phyloP scores from a whole-genome alignment of 2,113 vertebrate genomes.

The Ammodytes dubius region DNA sequence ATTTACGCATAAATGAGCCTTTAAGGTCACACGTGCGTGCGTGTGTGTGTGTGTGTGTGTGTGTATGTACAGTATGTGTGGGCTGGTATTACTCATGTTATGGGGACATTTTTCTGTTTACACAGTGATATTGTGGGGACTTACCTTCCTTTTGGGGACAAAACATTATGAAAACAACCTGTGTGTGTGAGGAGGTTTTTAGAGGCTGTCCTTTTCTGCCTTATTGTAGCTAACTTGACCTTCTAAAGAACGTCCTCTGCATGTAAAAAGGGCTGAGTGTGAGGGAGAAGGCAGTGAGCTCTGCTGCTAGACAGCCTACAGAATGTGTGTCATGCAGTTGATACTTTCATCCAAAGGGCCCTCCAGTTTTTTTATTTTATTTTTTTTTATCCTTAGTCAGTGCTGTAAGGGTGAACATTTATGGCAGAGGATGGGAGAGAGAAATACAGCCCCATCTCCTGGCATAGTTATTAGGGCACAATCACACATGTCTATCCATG shows the following conservation, averaged over 20 bases:
- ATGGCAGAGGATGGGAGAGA: background rate
- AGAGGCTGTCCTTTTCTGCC: slow-evolving; percentile 28
- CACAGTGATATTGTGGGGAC: too few species aligned
- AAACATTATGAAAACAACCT: too few species aligned
- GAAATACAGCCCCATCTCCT: background rate
- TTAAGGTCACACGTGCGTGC: too few species aligned
- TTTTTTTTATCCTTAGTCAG: background rate
- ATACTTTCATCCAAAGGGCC: slow-evolving; percentile 8
- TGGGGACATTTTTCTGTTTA: too few species aligned
- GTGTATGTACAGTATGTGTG: too few species aligned
- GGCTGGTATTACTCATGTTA: too few species aligned
- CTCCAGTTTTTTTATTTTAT: background rate
- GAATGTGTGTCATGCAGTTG: slow-evolving; percentile 1
- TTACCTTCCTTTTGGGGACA: too few species aligned
- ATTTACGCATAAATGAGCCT: too few species aligned
- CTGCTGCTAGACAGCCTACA: too few species aligned
- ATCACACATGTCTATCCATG: too few species aligned
- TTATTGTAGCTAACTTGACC: slow-evolving; percentile 52
- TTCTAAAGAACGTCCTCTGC: slow-evolving; percentile 46
- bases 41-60: too few species aligned
- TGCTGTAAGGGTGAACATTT: slow-evolving; percentile 2
- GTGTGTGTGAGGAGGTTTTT: slow-evolving; percentile 12
- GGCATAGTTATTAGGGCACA: background rate
- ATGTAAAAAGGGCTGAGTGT: slow-evolving; percentile 39
- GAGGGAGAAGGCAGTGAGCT: slow-evolving; percentile 14